Percentiles rank a stretch among this genome's conserved stretches.
Evolutionary conservation across 2,113 vertebrate genomes (phyloP).

Genomic region (Aplodontia rufa): DNA sequence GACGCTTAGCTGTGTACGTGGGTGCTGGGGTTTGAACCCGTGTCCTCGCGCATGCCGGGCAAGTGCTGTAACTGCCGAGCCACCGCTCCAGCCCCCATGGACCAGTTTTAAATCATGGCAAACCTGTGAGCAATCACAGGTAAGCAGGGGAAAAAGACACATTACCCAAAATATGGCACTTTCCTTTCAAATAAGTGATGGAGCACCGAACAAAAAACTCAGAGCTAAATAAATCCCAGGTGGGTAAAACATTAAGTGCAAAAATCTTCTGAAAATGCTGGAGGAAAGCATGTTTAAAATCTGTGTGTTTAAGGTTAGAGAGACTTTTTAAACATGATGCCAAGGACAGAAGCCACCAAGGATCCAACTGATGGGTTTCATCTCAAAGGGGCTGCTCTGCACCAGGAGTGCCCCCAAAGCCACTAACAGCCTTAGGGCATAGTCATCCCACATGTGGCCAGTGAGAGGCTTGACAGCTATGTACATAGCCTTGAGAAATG

Average conservation of each 20-base stretch:
- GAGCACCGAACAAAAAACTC: not conserved
- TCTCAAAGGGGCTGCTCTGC: not conserved
- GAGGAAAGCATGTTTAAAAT: not conserved
- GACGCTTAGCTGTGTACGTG: no score
- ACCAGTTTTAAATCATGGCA: not conserved
- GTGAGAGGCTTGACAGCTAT: not conserved
- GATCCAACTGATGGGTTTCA: not conserved
- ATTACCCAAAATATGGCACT: not conserved
- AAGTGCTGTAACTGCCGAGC: no score
- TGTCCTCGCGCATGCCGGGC: no score
- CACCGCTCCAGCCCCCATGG: no score
- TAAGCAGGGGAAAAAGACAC: accelerated
- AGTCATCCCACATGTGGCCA: not conserved
- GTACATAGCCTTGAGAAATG: not conserved
- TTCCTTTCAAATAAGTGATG: not conserved
- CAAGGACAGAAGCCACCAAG: not conserved
- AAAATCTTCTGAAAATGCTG: not conserved
- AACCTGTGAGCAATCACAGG: not conserved
- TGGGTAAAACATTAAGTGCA: not conserved
- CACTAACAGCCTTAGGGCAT: not conserved
- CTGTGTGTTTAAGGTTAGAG: not conserved
- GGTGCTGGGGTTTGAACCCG: no score
- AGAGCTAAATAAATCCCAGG: not conserved
- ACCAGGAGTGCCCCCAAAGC: not conserved
- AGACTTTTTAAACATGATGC: not conserved